Evolutionary conservation across 2,888 invertebrate species (phyloP), one percentile per base, ranked within the genome.

Genomic region (Chalcosyrphus nemorum): DNA sequence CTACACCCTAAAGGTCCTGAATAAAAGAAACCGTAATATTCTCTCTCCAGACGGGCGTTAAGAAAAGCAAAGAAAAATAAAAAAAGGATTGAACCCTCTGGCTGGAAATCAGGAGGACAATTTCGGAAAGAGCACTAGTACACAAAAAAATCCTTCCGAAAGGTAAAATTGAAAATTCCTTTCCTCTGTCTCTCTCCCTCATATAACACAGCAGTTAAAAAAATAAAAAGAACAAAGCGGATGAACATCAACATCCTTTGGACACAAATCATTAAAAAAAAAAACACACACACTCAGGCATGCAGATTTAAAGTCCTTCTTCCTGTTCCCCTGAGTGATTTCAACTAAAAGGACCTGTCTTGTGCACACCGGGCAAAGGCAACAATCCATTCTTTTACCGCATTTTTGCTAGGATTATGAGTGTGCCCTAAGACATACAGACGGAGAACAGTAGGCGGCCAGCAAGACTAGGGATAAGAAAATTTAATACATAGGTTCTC

Each of bases 181-280:
- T 21, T 19, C 13, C 13, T 57, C 11, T 6, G 7, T 5, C 9
- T 9, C 32, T 29, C 4, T 13, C 43, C 17, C 52, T 7, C 27
- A 6, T 24, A 13, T 11, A n/a, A 2, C 27, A 13, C 13, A 38
- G 38, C 13, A n/a, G n/a, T n/a, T n/a, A n/a, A n/a, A n/a, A n/a
- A n/a, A n/a, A n/a, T 38, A 38, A 45, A 45, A 19, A 19, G 45
- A 19, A 45, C 45, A 45, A 45, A 45, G 47, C n/a, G 32, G 32
- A 2, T 32, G 17, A 19, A 35, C 17, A 32, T 56, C 19, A 56
- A 15, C 17, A 56, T 38, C 38, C 57, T 57, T 57, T 38, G n/a
- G 57, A 57, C 38, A 65, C 19, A 54, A 68, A 54, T 29, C 27
- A 54, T 43, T 54, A 21, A 27, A 43, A 38, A 68, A 19, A 54